phyloP scores from a whole-genome alignment of 2,888 invertebrate genomes.

The Mythimna ferrago region DNA sequence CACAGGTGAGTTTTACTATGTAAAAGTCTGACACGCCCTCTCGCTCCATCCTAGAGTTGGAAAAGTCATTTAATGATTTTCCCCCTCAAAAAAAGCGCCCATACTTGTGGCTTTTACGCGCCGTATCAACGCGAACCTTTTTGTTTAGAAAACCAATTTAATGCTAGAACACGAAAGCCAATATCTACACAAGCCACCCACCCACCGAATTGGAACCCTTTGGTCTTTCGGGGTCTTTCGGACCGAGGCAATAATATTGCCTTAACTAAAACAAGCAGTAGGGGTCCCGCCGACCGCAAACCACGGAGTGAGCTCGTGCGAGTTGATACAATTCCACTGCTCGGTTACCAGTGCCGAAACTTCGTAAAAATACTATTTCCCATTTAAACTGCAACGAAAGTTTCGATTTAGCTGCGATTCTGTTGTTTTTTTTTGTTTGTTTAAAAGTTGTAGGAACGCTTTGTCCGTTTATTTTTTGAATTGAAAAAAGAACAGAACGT shows the following conservation, averaged over 20 bases:
- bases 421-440: constrained; percentile 14
- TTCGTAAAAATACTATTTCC: constrained; percentile 67
- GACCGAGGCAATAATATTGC: constrained; percentile 25
- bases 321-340: constrained; percentile 63
- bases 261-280: constrained; percentile 45
- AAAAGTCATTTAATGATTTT: not conserved
- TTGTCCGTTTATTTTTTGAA: constrained; percentile 15
- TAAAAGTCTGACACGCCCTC: not conserved
- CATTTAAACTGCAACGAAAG: constrained; percentile 61
- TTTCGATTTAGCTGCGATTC: constrained; percentile 47
- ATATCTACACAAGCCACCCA: not conserved
- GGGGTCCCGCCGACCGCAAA: constrained; percentile 54
- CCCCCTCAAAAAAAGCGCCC: not conserved
- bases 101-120: too few species aligned
- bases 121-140: too few species aligned
- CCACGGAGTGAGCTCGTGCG: constrained; percentile 61
- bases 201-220: not conserved
- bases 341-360: constrained; percentile 61
- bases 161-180: not conserved
- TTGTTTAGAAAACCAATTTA: not conserved
- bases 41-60: not conserved
- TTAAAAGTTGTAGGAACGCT: constrained; percentile 14
- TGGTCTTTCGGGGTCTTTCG: not conserved
- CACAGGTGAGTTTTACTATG: not conserved
- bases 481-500: not conserved